Evolutionary conservation across 2,888 invertebrate species (phyloP).

Genomic region (Tipula lateralis): DNA sequence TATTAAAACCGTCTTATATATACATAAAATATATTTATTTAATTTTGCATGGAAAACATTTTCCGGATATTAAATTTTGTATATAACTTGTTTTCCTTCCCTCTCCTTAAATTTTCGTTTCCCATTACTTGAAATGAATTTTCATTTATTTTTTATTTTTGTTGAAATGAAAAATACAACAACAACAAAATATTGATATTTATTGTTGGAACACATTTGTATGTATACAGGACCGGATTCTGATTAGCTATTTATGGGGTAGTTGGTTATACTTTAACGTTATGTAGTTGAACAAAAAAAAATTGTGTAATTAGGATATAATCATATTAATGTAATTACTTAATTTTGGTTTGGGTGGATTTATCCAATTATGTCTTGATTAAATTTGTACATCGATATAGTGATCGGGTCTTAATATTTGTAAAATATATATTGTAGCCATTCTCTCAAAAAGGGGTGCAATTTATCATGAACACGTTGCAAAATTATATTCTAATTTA

Average conservation of each 20-base stretch:
- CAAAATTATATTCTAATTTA: not conserved
- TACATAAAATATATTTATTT: not conserved
- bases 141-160: constrained; percentile 3
- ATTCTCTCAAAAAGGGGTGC: not conserved
- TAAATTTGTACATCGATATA: not conserved
- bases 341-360: not conserved
- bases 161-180: not conserved
- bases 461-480: not conserved
- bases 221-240: not conserved
- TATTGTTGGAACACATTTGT: not conserved
- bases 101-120: not conserved
- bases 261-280: not conserved
- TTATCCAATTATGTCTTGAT: not conserved
- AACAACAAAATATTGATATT: not conserved
- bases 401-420: not conserved
- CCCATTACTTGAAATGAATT: not conserved
- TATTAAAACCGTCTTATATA: not conserved
- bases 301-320: not conserved
- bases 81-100: not conserved
- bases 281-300: not conserved
- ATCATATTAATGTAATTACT: not conserved
- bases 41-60: not conserved
- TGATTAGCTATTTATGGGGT: not conserved
- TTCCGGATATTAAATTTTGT: constrained; percentile 24
- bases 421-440: not conserved